phyloP scores from a whole-genome alignment of 2,797 vertebrate species.

The Hybognathus amarus region DNA sequence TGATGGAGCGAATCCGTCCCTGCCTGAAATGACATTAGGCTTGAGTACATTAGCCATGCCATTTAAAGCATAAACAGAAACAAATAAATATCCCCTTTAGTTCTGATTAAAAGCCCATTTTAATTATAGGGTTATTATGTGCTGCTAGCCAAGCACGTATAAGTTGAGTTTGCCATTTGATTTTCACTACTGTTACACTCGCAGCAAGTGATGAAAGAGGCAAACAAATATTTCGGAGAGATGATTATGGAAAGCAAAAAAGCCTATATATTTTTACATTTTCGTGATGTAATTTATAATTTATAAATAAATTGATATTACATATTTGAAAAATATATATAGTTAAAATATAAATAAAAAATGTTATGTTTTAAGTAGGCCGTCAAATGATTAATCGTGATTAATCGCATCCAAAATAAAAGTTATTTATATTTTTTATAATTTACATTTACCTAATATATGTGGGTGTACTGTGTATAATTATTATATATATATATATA shows the following conservation, averaged over 20 bases:
- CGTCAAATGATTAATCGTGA: no score
- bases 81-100: constrained; percentile 64
- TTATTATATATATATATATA: no score
- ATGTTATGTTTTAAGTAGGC: not conserved
- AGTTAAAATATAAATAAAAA: not conserved
- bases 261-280: not conserved
- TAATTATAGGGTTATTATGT: constrained; percentile 58
- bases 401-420: no score
- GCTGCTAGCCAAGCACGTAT: constrained; percentile 53
- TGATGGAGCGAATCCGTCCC: constrained; percentile 63
- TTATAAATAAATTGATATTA: not conserved
- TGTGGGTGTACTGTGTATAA: no score
- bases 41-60: constrained; percentile 71
- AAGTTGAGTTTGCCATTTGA: constrained; percentile 37
- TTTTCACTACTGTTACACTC: constrained; percentile 22
- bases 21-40: constrained; percentile 65
- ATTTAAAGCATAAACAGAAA: constrained; percentile 69
- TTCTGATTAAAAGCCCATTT: constrained; percentile 57
- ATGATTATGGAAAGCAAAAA: not conserved
- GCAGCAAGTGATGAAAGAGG: constrained; percentile 33
- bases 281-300: not conserved
- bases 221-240: not conserved
- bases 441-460: no score
- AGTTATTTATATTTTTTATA: no score
- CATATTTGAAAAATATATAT: not conserved